Percentiles rank a stretch among this genome's conserved stretches.
These are phyloP conservation scores for Sarcophaga caerulescens DNA, from an alignment of 2,888 invertebrate species.

Conservation along the genomic window DNA sequence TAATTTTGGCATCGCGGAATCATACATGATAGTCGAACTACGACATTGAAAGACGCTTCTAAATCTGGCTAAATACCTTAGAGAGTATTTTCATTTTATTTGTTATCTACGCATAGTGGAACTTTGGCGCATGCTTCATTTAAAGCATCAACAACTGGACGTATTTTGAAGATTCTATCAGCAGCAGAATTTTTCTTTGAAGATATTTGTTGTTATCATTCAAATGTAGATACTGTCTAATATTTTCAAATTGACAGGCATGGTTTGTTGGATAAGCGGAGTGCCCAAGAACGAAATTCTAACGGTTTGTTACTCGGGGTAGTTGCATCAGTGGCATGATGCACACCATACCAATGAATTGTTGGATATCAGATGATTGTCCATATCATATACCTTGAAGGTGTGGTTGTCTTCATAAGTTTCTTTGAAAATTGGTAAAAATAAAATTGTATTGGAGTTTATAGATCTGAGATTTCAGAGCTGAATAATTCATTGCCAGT, in stretches of 20 bases:
- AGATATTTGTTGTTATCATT: slow-evolving; percentile 26
- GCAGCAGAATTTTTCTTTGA: too few relatives aligned
- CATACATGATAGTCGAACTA: not conserved
- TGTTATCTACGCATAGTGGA: too few relatives aligned
- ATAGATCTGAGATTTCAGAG: not conserved
- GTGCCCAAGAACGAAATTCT: slow-evolving; percentile 48
- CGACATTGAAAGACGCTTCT: not conserved
- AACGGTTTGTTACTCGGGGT: slow-evolving; percentile 56
- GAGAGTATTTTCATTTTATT: too few relatives aligned
- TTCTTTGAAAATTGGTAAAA: slow-evolving; percentile 26
- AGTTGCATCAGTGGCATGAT: slow-evolving; percentile 6
- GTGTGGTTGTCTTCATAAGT: slow-evolving; percentile 27
- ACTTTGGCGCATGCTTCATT: too few relatives aligned
- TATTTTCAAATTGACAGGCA: slow-evolving; percentile 49
- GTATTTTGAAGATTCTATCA: too few relatives aligned
- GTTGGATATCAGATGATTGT: not conserved
- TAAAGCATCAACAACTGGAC: too few relatives aligned
- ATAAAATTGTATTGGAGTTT: not conserved
- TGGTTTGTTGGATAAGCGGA: slow-evolving; percentile 50
- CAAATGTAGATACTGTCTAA: slow-evolving; percentile 53
- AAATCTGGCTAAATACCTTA: not conserved
- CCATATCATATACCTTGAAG: not conserved
- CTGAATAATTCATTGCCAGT: not conserved
- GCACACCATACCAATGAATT: not conserved
- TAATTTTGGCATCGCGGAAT: not conserved